Percentiles rank a stretch among this genome's conserved stretches.
phyloP scores from a whole-genome alignment of 2,797 vertebrate genomes.

The Synaphobranchus kaupii region DNA sequence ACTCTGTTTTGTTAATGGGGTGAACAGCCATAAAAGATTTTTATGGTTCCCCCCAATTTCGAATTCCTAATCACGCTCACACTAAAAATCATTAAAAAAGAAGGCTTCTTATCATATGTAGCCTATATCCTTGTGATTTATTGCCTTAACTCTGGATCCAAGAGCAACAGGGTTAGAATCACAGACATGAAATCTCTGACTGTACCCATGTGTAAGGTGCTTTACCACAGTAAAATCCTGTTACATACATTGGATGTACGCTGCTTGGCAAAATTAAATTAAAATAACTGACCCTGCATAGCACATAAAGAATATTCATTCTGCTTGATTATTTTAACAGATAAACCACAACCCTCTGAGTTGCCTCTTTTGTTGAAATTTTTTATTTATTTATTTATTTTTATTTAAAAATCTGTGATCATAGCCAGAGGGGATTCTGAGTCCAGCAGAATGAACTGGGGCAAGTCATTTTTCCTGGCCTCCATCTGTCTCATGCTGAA shows the following conservation, averaged over 20 bases:
- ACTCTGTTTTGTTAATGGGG: neutral
- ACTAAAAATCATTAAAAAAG: neutral
- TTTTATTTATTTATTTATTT: neutral
- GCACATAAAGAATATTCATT: neutral
- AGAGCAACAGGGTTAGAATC: too few species aligned
- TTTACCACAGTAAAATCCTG: too few species aligned
- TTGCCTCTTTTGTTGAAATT: neutral
- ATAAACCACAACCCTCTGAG: neutral
- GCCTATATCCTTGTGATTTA: neutral
- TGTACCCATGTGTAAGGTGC: too few species aligned
- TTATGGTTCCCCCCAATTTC: too few species aligned
- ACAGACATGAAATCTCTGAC: too few species aligned
- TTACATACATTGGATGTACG: too few species aligned
- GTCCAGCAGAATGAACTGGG: conserved; percentile 52
- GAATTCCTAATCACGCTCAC: neutral
- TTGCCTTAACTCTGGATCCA: too few species aligned
- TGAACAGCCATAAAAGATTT: neutral
- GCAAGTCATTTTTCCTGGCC: conserved; percentile 55
- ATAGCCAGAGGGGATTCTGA: conserved; percentile 28
- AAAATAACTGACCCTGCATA: neutral
- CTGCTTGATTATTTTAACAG: neutral
- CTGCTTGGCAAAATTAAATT: neutral
- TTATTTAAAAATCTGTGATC: neutral
- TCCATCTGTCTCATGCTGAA: conserved; percentile 52
- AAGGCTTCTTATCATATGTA: neutral